A percentile compares a stretch with the other conserved stretches of the same genome.
These are phyloP conservation scores for Nilaparvata lugens DNA, from an alignment of 1,140 invertebrate genomes.

Conservation along the genomic window DNA sequence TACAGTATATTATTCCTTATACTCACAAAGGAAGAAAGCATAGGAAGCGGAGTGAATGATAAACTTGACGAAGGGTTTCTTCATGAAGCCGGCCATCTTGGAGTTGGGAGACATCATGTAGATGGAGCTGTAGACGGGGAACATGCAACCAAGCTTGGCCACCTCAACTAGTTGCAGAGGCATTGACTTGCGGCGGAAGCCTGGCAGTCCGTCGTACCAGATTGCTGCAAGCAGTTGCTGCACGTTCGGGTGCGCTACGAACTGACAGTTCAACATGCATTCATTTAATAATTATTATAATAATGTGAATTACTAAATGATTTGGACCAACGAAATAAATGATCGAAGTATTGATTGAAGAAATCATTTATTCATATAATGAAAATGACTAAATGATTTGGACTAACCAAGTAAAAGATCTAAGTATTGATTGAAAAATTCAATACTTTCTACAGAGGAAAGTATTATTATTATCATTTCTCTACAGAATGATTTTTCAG, in stretches of 20 bases:
- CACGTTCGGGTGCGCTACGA: conserved; percentile 87
- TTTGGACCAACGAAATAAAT: no score
- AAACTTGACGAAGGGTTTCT: conserved; percentile 91
- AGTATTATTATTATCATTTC: no score
- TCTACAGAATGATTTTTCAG: no score
- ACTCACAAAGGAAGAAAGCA: conserved; percentile 77
- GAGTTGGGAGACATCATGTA: conserved; percentile 80
- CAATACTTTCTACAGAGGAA: no score
- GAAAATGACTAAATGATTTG: no score
- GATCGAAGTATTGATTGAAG: no score
- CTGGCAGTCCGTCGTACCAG: conserved; percentile 87
- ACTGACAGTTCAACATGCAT: conserved; percentile 42
- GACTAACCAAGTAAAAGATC: no score
- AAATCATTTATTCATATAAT: no score
- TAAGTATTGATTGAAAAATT: no score
- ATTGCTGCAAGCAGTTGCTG: conserved; percentile 83
- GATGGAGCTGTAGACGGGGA: conserved; percentile 73
- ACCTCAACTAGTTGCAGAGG: conserved; percentile 68
- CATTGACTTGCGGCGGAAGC: conserved; percentile 70
- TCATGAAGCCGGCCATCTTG: conserved; percentile 70
- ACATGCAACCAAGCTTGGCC: conserved; percentile 67
- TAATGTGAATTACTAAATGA: no score
- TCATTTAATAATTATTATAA: no score
- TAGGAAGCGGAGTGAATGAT: conserved; percentile 86
- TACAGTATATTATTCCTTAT: no score